Conservation (phyloP, 2,797 vertebrate genomes). For the Hafferia zeledoni region DNA sequence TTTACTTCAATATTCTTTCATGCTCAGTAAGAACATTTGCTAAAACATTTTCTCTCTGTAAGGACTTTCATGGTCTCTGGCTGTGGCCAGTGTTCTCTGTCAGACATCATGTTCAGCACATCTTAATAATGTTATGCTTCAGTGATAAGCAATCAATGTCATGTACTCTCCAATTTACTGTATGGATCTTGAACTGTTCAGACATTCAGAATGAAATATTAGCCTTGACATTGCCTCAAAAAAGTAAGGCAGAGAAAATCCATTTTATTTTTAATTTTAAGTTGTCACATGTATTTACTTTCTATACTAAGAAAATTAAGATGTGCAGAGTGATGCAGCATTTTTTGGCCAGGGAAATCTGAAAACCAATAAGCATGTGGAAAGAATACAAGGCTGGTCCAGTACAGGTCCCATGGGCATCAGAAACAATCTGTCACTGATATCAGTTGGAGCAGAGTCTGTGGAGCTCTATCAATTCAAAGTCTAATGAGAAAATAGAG, state of each 20-base stretch:
- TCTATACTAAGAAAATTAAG: background rate
- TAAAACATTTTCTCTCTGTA: background rate
- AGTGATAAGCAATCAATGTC: background rate
- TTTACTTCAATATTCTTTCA: background rate
- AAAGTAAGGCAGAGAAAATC: background rate
- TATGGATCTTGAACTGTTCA: background rate
- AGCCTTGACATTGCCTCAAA: background rate
- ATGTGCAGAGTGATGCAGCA: background rate
- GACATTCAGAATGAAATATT: background rate
- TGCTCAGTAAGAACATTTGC: constrained; percentile 14
- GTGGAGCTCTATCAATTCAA: background rate
- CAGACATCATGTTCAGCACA: background rate
- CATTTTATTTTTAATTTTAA: background rate
- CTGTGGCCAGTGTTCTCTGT: constrained; percentile 8
- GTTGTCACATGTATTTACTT: background rate
- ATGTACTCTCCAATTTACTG: background rate
- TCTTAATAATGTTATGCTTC: background rate
- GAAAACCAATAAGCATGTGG: background rate
- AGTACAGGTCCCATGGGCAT: background rate
- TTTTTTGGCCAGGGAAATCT: background rate
- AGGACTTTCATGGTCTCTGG: constrained; percentile 28
- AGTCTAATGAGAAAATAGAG: background rate
- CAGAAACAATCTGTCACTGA: background rate
- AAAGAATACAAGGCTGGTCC: background rate
- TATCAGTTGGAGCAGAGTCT: background rate